These are phyloP conservation scores for Acrocephalus scirpaceus DNA, from an alignment of 2,797 vertebrate species.

Conservation along the genomic window DNA sequence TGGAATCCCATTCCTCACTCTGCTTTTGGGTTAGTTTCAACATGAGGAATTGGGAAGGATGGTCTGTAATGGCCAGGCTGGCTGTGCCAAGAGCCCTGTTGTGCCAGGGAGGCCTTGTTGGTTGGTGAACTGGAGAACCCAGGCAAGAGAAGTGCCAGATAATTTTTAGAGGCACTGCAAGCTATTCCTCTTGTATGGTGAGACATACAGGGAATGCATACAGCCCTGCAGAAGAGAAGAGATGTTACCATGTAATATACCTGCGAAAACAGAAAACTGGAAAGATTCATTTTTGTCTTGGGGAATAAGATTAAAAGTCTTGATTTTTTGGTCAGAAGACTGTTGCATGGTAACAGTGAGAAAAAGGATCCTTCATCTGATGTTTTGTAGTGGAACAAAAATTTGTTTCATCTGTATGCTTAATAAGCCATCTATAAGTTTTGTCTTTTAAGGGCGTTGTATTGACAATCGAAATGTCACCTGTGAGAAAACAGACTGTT, in stretches of 20 bases:
- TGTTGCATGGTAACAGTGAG: background rate
- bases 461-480: background rate
- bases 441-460: background rate
- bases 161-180: background rate
- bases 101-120: background rate
- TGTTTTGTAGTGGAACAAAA: background rate
- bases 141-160: background rate
- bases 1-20: background rate
- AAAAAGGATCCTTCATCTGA: background rate
- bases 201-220: background rate
- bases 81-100: background rate
- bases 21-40: background rate
- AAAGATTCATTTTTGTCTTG: background rate
- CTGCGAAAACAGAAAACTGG: background rate
- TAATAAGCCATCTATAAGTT: background rate
- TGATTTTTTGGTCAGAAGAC: background rate
- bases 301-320: background rate
- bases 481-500: background rate
- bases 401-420: background rate
- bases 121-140: background rate
- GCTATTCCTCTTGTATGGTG: background rate
- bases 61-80: background rate
- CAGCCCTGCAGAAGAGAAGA: background rate
- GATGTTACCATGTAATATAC: background rate
- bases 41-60: background rate